Percentiles rank a stretch among this genome's conserved stretches.
Conservation (phyloP, 2,888 invertebrate species). For the Brachypterus glaber region DNA sequence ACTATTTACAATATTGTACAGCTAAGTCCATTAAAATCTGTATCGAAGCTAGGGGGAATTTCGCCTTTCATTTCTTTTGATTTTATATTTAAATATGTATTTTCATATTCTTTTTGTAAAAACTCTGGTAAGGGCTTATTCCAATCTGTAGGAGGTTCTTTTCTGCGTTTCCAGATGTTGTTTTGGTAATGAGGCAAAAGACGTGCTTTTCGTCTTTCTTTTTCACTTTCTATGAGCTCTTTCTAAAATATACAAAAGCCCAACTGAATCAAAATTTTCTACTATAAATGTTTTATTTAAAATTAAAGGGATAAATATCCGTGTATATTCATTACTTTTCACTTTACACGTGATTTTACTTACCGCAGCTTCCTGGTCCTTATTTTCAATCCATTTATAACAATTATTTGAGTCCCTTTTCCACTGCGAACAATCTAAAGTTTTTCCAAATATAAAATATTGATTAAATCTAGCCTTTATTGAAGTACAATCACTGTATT, state of each 20-base stretch:
- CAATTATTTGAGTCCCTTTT: constrained; percentile 69
- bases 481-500: constrained; percentile 71
- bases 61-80: constrained; percentile 51
- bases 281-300: constrained; percentile 3
- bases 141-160: constrained; percentile 73
- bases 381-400: constrained; percentile 51
- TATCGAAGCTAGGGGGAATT: constrained; percentile 19
- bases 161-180: constrained; percentile 69
- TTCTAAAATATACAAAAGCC: constrained; percentile 40
- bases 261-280: constrained; percentile 14
- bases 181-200: constrained; percentile 61
- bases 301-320: constrained; percentile 1
- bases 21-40: background rate
- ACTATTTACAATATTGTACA: constrained; percentile 1
- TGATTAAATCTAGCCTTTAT: constrained; percentile 73
- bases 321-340: too few relatives aligned
- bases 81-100: constrained; percentile 56
- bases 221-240: constrained; percentile 63
- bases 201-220: constrained; percentile 50
- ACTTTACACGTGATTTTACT: constrained; percentile 36
- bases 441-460: constrained; percentile 70
- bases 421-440: constrained; percentile 70
- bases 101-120: constrained; percentile 57
- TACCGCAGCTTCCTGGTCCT: constrained; percentile 60
- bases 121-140: constrained; percentile 68